Percentiles rank a stretch among this genome's conserved stretches.
Conservation (phyloP, 2,113 vertebrate genomes). For the Mus spicilegus region DNA sequence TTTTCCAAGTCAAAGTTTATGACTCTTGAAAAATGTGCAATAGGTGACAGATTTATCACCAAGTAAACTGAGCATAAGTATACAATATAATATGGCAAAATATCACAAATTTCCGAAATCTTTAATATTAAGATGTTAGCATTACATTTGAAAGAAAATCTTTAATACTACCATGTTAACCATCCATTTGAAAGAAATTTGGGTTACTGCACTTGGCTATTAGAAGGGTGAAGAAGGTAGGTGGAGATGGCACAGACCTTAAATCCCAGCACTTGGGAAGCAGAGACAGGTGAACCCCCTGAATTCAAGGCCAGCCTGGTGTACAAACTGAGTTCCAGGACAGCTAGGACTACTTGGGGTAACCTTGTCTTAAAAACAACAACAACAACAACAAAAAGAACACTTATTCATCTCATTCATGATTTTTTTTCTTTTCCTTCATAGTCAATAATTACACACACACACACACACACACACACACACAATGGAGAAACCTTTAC, state of each 20-base stretch:
- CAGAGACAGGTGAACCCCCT: neutral
- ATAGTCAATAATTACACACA: neutral
- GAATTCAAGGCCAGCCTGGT: neutral
- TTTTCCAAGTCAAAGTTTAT: constrained; percentile 11
- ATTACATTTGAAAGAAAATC: neutral
- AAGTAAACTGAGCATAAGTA: neutral
- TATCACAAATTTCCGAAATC: neutral
- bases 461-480: neutral
- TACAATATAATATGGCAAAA: neutral
- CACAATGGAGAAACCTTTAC: neutral
- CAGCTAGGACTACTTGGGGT: neutral
- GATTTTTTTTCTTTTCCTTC: neutral
- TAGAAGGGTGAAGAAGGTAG: neutral
- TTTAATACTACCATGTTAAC: neutral
- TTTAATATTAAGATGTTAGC: neutral
- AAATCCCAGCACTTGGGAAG: neutral
- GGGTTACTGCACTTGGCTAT: neutral
- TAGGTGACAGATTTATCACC: neutral
- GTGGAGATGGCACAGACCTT: neutral
- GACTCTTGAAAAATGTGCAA: neutral
- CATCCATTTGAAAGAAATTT: neutral
- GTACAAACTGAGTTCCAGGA: neutral
- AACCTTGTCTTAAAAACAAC: neutral
- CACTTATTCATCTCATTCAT: neutral
- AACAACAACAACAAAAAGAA: neutral